phyloP scores from a whole-genome alignment of 2,888 invertebrate genomes.

The Cheilosia soror region DNA sequence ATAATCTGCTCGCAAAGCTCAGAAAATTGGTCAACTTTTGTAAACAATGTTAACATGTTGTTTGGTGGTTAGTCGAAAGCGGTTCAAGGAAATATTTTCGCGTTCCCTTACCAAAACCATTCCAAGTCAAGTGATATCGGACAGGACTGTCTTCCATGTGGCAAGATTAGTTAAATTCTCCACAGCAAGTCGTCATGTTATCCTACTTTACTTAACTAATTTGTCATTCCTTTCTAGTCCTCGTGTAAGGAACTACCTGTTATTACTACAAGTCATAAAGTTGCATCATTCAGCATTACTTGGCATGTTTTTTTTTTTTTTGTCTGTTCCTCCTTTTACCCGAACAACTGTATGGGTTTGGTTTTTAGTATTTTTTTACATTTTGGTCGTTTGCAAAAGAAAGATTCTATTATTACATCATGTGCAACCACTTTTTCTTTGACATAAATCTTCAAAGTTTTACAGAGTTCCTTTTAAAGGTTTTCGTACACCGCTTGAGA shows the following conservation, averaged over 20 bases:
- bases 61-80: too few relatives aligned
- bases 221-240: neutral
- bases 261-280: conserved; percentile 39
- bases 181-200: neutral
- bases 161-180: conserved; percentile 34
- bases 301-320: conserved; percentile 8
- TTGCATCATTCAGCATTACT: conserved; percentile 22
- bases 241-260: neutral
- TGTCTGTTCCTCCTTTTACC: neutral
- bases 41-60: too few relatives aligned
- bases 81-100: too few relatives aligned
- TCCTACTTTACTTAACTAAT: neutral
- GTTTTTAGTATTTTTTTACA: neutral
- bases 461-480: conserved; percentile 21
- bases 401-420: conserved; percentile 67
- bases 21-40: too few relatives aligned
- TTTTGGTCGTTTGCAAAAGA: conserved; percentile 37
- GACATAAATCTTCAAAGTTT: conserved; percentile 71
- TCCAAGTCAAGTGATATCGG: too few relatives aligned
- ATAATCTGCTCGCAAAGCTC: too few relatives aligned
- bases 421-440: conserved; percentile 70
- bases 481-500: conserved; percentile 47
- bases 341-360: neutral
- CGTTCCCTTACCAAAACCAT: too few relatives aligned
- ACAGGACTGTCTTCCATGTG: too few relatives aligned